Evolutionary conservation across 2,888 invertebrate genomes (phyloP), one percentile per base, ranked within the genome.

Genomic region (Orthosia cruda): DNA sequence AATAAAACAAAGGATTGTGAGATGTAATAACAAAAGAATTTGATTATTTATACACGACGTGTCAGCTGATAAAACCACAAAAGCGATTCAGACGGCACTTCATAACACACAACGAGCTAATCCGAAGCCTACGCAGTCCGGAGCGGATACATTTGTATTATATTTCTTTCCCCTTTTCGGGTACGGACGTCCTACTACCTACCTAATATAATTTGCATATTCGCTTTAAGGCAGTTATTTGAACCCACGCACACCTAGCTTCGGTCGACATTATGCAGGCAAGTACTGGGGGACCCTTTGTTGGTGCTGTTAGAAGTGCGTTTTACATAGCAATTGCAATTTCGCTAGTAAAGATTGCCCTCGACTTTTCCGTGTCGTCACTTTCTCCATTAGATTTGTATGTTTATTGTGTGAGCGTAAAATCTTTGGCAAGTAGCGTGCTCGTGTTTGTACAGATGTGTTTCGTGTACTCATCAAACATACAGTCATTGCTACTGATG

Each of bases 121-220:
- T 89, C 80, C 86, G 20, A 89, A 89, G 72, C 93, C 93, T 90
- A 96, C 96, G 93, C 95, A 83, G 50, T 77, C 80, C 87, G 78
- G 89, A 91, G 93, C 96, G 95, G 96, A 96, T 95, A 94, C 94
- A 95, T 95, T 83, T 86, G 67, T 93, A 91, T 89, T 92, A 94
- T 95, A 94, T 94, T 94, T 94, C 92, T 93, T 95, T 94, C 91
- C 93, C 96, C 93, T 95, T 95, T 95, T 95, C 89, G 95, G 93
- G 91, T 89, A 89, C 95, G 95, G 95, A 95, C 96, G 93, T 95
- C 95, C 95, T 95, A 95, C 95, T 92, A 90, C 89, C 93, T 90
- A 89, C 88, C 83, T 79, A 87, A 88, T 87, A 85, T 87, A 89
- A 94, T 96, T 94, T 93, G 93, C 95, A 95, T 96, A 93, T 94